These are phyloP conservation scores for Lysandra bellargus DNA, from an alignment of 2,888 invertebrate genomes.

Conservation along the genomic window DNA sequence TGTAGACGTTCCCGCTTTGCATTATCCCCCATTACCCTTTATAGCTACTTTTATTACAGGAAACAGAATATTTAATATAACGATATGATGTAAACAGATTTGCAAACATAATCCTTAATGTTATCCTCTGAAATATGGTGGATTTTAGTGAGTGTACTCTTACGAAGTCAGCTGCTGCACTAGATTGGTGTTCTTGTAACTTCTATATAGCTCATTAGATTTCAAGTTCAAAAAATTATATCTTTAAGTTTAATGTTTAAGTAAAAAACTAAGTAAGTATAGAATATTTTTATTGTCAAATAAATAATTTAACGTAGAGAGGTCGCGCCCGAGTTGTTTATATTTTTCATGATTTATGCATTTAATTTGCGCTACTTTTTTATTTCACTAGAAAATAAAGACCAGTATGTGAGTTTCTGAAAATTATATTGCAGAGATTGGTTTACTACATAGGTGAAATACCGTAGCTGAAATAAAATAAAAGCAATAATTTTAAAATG, in stretches of 20 bases:
- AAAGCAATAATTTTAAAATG: not conserved
- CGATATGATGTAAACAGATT: conserved; percentile 10
- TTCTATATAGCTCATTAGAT: not conserved
- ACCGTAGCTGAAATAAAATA: not conserved
- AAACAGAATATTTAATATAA: conserved; percentile 27
- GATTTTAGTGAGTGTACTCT: not conserved
- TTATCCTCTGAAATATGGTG: not conserved
- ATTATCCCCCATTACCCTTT: conserved; percentile 24
- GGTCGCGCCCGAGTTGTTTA: too few species aligned
- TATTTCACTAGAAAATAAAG: not conserved
- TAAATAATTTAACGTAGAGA: too few species aligned
- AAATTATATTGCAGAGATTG: too few species aligned
- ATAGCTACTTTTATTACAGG: conserved; percentile 26
- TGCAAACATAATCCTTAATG: not conserved
- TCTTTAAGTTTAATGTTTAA: too few species aligned
- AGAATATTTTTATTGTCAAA: too few species aligned
- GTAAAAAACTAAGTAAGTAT: too few species aligned
- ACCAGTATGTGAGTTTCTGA: too few species aligned
- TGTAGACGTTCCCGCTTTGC: conserved; percentile 1
- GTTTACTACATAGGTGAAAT: too few species aligned
- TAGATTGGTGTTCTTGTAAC: not conserved
- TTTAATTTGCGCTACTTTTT: not conserved
- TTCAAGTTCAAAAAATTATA: too few species aligned
- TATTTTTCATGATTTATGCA: not conserved
- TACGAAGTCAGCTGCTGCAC: not conserved